Base-by-base conservation (phyloP, 2,888 invertebrate genomes). In the Cheilosia vernalis region DNA sequence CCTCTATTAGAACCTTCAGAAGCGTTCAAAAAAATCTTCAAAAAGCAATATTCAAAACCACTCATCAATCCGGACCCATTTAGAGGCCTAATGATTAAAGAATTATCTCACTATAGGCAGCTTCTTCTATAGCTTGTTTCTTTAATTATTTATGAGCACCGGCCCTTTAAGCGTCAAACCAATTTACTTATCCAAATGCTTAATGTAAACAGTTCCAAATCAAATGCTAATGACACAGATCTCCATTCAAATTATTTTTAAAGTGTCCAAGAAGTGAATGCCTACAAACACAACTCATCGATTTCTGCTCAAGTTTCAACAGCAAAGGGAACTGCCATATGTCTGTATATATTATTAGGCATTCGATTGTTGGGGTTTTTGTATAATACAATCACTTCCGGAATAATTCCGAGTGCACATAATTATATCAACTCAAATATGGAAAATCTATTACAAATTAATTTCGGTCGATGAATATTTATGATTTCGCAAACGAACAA, bases 401-500 rank as follows among this genome's bases (percentile, higher is more conserved):
- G 64, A 84, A 64, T 79, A 74, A 84, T 69, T 17, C 69, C 44
- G 55, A 37, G 30, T 40, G 61, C 72, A 60, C 44, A 61, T 78
- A 3, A n/a, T n/a, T n/a, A 64, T 53, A 44, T 66, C 80, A 63
- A 64, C 37, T 55, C 44, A 58, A 79, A 74, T 64, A 55, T 64
- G 56, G 44, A 53, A 69, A 63, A 70, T 27, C 51, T 63, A 78
- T 51, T 58, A 58, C 67, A 47, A 84, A 74, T 84, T 74, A 74
- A 84, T 79, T 64, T 37, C 21, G 58, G n/a, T 64, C 58, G 6
- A 84, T 84, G 69, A 84, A 84, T 84, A 84, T 84, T 69, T 53
- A 84, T 83, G 24, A 63, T 4, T 19, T 21, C 15, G 13, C 19
- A 2, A 61, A 17, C n/a, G 19, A 66, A 51, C 24, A 55, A 10